Percentiles rank a stretch among this genome's conserved stretches.
Conservation (phyloP, 2,113 vertebrate genomes). For the Podiceps cristatus region DNA sequence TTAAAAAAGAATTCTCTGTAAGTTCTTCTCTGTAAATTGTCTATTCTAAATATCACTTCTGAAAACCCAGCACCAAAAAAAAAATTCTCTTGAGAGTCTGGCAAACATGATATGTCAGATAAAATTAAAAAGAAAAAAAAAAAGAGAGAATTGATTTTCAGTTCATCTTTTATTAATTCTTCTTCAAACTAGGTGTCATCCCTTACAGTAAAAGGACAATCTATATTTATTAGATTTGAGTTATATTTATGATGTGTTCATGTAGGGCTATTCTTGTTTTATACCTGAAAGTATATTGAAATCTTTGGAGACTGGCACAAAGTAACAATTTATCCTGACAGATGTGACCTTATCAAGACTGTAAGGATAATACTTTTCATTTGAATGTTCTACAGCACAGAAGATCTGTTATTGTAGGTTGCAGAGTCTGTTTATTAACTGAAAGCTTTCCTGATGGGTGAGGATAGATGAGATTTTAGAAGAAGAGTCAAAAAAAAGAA, state of each 20-base stretch:
- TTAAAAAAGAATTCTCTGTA: neutral
- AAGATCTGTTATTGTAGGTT: constrained; percentile 19
- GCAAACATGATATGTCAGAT: neutral
- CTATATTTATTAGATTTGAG: constrained; percentile 42
- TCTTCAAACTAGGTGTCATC: constrained; percentile 6
- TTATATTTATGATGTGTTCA: neutral
- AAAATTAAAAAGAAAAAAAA: neutral
- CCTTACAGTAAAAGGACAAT: constrained; percentile 12
- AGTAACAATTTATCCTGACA: constrained; percentile 50
- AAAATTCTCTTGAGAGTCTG: neutral
- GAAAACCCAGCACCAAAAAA: neutral
- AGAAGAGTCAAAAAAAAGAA: neutral
- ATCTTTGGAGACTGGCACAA: constrained; percentile 5
- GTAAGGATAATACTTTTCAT: constrained; percentile 48
- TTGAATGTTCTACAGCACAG: constrained; percentile 26
- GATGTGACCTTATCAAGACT: constrained; percentile 57
- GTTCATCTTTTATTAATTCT: constrained; percentile 30
- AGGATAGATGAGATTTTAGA: neutral
- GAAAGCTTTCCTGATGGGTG: neutral
- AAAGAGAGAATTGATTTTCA: neutral
- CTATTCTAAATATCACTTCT: constrained; percentile 9
- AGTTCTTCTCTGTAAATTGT: neutral
- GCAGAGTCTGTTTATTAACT: constrained; percentile 35
- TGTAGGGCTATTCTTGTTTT: constrained; percentile 3
- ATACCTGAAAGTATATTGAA: neutral